Conservation (phyloP, 2,113 vertebrate species). For the Dermatemys mawii region DNA sequence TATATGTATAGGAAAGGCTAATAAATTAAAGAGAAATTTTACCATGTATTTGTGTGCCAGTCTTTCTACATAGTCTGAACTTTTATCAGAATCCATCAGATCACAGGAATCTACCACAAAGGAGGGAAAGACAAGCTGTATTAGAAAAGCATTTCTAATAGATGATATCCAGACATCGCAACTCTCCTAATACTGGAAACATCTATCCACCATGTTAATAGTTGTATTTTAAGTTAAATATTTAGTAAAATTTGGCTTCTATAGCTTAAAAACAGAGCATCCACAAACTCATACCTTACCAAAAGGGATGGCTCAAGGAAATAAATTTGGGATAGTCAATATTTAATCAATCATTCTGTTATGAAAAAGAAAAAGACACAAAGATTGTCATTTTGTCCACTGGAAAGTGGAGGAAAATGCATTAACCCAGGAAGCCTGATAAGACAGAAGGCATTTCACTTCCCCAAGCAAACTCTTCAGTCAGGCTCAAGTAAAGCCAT, state of each 20-base stretch:
- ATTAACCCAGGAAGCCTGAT: not conserved
- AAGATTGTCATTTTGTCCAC: not conserved
- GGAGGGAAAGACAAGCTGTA: not conserved
- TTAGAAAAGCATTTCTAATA: too few relatives aligned
- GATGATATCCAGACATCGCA: too few relatives aligned
- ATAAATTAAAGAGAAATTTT: slow-evolving; percentile 22
- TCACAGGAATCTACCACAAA: slow-evolving; percentile 9
- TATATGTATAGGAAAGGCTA: not conserved
- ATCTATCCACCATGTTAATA: too few relatives aligned
- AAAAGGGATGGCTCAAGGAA: too few relatives aligned
- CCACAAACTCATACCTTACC: too few relatives aligned
- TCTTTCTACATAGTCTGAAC: slow-evolving; percentile 67
- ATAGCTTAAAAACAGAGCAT: too few relatives aligned
- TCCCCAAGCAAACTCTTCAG: not conserved
- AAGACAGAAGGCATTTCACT: not conserved
- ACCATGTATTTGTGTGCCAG: slow-evolving; percentile 83
- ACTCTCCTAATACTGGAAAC: too few relatives aligned
- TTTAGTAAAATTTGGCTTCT: too few relatives aligned
- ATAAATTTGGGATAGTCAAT: too few relatives aligned
- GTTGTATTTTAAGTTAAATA: too few relatives aligned
- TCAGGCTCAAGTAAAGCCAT: rapidly evolving
- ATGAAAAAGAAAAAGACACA: not conserved
- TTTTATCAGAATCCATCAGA: slow-evolving; percentile 23
- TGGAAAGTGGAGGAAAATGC: not conserved
- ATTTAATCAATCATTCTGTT: too few relatives aligned